Conservation (phyloP, 64 coral and sea anemone genomes). For the Catalaphyllia jardinei region DNA sequence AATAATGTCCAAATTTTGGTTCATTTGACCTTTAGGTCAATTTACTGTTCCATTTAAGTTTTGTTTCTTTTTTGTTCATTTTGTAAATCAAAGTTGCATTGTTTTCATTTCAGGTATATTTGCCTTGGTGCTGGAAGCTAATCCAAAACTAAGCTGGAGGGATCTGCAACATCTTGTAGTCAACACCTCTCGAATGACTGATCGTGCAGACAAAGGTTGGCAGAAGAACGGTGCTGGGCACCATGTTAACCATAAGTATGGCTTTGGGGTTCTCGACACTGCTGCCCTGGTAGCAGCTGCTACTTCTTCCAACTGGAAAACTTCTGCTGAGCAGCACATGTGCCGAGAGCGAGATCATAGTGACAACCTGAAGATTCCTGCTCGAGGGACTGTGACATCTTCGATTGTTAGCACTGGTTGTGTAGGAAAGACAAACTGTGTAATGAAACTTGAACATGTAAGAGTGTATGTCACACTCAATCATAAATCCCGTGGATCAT, state of each 20-base stretch:
- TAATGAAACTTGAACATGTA: constrained; percentile 94
- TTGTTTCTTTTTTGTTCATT: background rate
- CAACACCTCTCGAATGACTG: constrained; percentile 83
- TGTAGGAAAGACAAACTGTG: constrained; percentile 56
- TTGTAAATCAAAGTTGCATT: background rate
- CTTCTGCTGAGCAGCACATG: constrained; percentile 84
- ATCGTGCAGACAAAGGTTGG: constrained; percentile 77
- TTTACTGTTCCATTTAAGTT: too few relatives aligned
- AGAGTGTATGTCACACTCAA: constrained; percentile 79
- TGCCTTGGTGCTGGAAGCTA: constrained; percentile 92
- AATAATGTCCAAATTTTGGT: too few relatives aligned
- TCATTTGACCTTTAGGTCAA: too few relatives aligned
- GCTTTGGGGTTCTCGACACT: constrained; percentile 94
- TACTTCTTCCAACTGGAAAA: constrained; percentile 61
- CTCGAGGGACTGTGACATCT: constrained; percentile 60
- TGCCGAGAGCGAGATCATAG: constrained; percentile 75
- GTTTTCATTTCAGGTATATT: constrained; percentile 80
- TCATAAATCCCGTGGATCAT: constrained; percentile 77
- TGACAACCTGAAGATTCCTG: constrained; percentile 61
- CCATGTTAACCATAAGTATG: constrained; percentile 96
- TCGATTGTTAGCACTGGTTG: constrained; percentile 78
- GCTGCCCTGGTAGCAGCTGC: constrained; percentile 76
- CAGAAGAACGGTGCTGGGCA: constrained; percentile 78
- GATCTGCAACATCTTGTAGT: constrained; percentile 95
- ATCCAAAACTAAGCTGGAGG: constrained; percentile 89